Percentiles rank a stretch among this genome's conserved stretches.
Evolutionary conservation across 2,797 vertebrate genomes (phyloP).

Genomic region (Myotis findleyi): DNA sequence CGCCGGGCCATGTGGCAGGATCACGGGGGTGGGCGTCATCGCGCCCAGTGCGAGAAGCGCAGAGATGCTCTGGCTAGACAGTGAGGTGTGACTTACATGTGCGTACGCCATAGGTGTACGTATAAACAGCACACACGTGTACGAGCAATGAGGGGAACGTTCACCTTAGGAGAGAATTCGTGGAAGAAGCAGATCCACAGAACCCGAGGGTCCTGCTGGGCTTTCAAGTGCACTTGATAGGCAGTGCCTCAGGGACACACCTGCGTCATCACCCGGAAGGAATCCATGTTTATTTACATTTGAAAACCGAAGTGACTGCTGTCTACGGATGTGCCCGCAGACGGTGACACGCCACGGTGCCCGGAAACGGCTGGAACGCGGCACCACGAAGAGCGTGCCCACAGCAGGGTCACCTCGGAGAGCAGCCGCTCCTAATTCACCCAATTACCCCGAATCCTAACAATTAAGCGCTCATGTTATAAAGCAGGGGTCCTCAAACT

Average conservation of each 20-base stretch:
- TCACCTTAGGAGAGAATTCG: not conserved
- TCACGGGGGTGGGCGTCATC: not conserved
- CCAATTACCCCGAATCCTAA: not conserved
- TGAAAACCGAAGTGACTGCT: not conserved
- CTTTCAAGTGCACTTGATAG: not conserved
- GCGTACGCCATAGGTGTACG: no score
- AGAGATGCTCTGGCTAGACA: not conserved
- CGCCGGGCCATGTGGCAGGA: not conserved
- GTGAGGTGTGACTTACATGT: not conserved
- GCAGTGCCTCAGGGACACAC: not conserved
- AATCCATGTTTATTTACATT: not conserved
- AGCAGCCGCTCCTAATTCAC: not conserved
- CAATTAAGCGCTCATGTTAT: not conserved
- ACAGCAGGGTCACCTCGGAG: not conserved
- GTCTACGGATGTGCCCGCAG: not conserved
- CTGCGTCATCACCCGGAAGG: not conserved
- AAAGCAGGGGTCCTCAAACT: no score
- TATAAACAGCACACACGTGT: no score
- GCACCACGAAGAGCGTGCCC: not conserved
- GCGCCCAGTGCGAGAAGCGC: not conserved
- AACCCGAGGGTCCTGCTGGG: not conserved
- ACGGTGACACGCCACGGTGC: not conserved
- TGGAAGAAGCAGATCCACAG: not conserved
- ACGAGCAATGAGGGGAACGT: not conserved
- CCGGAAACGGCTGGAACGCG: not conserved